These are phyloP conservation scores for Gadopsis bispinosus DNA, from an alignment of 2,797 vertebrate species.

Conservation along the genomic window DNA sequence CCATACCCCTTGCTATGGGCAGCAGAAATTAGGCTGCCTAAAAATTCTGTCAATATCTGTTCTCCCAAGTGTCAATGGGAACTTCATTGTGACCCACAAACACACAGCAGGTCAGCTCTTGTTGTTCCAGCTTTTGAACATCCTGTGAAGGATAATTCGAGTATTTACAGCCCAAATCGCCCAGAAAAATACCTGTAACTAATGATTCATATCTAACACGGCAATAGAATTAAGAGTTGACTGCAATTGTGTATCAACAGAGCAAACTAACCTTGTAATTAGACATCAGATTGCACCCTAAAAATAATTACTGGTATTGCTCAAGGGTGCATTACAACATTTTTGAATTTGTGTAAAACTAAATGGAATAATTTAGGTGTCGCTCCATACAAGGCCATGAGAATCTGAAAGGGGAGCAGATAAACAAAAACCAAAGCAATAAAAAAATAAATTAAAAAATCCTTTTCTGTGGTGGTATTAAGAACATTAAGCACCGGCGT, in stretches of 20 bases:
- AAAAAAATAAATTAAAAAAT: constrained; percentile 34
- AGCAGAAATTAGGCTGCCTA: neutral
- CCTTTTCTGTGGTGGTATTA: constrained; percentile 76
- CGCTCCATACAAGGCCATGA: constrained; percentile 27
- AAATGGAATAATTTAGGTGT: constrained; percentile 4
- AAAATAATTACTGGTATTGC: neutral
- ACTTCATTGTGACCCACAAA: neutral
- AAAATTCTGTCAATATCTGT: neutral
- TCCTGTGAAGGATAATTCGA: neutral
- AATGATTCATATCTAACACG: neutral
- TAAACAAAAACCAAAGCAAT: constrained; percentile 76
- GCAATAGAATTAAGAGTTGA: neutral
- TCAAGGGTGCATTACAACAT: neutral
- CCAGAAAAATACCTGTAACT: neutral
- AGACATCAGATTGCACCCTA: neutral
- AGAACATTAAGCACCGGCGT: constrained; percentile 80
- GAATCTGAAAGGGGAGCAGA: constrained; percentile 33
- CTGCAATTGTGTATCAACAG: neutral
- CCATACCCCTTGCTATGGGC: neutral
- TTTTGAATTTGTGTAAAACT: constrained; percentile 3
- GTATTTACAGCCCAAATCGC: neutral
- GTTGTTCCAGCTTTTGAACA: neutral
- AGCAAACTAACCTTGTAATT: neutral
- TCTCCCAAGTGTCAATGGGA: neutral
- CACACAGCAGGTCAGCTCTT: constrained; percentile 11